These are phyloP conservation scores for Caretta caretta DNA, from an alignment of 2,113 vertebrate genomes.

Conservation along the genomic window DNA sequence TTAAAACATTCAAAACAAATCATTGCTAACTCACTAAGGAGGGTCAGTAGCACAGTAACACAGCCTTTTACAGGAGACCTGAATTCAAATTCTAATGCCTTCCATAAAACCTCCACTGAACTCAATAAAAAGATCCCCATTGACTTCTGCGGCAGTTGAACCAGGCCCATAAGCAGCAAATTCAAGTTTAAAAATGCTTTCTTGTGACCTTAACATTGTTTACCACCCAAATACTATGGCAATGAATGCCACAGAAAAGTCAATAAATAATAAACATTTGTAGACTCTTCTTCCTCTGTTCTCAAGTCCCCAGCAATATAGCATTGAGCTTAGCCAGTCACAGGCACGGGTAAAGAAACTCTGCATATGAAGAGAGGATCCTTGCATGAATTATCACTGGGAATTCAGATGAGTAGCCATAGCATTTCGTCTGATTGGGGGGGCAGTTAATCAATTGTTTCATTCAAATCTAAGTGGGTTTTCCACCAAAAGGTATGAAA, in stretches of 20 bases:
- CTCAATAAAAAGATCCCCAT: not conserved
- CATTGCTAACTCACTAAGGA: not conserved
- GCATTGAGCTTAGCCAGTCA: not conserved
- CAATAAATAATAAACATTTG: not conserved
- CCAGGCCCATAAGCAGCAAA: not conserved
- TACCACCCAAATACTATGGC: not conserved
- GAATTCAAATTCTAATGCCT: not conserved
- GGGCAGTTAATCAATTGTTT: not conserved
- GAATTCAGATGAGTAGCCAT: not conserved
- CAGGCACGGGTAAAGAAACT: not conserved
- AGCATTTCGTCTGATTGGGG: not conserved
- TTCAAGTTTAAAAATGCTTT: not conserved
- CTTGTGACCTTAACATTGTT: not conserved
- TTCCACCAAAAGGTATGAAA: not conserved
- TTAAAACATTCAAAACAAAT: not conserved
- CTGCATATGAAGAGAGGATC: not conserved
- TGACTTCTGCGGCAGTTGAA: not conserved
- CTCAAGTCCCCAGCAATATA: not conserved
- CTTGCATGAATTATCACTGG: not conserved
- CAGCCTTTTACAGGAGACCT: not conserved
- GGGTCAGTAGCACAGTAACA: not conserved
- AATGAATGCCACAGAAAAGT: not conserved
- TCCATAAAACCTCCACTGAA: not conserved
- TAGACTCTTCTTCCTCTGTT: not conserved
- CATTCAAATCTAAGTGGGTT: not conserved